Conservation (phyloP, 2,113 vertebrate species). For the Baryphthengus martii region DNA sequence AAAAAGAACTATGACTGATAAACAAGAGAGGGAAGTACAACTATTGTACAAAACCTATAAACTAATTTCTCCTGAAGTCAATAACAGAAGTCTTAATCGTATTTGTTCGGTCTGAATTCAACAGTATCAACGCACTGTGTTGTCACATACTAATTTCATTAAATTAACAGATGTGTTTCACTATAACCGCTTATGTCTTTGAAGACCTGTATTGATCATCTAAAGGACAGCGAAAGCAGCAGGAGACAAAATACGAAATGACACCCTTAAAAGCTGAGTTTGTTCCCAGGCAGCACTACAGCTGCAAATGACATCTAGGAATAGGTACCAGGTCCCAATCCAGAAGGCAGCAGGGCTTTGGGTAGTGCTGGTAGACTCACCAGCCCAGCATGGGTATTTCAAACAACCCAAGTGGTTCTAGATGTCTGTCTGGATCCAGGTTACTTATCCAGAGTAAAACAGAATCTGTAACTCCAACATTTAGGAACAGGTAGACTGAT, state of each 20-base stretch:
- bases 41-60: not conserved
- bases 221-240: not conserved
- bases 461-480: not conserved
- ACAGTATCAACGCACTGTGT: not conserved
- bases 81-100: no score
- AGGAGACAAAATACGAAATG: not conserved
- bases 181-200: not conserved
- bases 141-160: not conserved
- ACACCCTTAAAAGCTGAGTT: not conserved
- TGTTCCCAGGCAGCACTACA: not conserved
- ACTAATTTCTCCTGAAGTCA: not conserved
- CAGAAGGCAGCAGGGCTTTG: not conserved
- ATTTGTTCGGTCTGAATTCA: not conserved
- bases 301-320: not conserved
- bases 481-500: not conserved
- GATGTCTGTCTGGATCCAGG: not conserved
- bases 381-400: fast-evolving
- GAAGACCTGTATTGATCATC: not conserved
- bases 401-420: no score
- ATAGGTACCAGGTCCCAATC: not conserved
- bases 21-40: not conserved
- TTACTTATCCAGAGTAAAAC: not conserved
- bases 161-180: not conserved
- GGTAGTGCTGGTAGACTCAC: no score
- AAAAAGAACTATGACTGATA: not conserved